phyloP scores from a whole-genome alignment of 2,113 vertebrate genomes.

The Desmodus rotundus region DNA sequence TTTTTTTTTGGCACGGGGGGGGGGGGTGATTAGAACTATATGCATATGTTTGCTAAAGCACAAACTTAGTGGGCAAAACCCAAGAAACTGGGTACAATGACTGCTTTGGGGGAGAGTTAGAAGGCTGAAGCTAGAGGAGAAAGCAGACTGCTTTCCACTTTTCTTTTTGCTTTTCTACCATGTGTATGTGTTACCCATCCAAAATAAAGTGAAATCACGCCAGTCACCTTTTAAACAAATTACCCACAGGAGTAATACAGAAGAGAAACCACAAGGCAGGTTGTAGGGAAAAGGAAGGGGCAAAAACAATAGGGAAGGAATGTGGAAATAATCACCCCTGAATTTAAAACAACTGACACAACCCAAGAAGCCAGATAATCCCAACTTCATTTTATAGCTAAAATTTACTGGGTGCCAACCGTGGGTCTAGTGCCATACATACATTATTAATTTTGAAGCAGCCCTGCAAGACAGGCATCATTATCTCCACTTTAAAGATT shows the following conservation, averaged over 20 bases:
- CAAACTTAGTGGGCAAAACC: neutral
- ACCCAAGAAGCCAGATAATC: neutral
- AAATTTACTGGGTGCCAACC: neutral
- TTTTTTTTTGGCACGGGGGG: neutral
- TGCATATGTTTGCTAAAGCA: neutral
- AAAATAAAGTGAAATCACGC: slow-evolving; percentile 21
- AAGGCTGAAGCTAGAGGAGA: neutral
- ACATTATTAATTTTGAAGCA: neutral
- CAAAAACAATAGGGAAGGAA: neutral
- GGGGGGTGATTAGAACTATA: neutral
- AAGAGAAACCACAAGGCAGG: neutral
- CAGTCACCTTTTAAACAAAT: slow-evolving; percentile 15
- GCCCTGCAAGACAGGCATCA: neutral
- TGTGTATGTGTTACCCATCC: neutral
- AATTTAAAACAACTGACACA: neutral
- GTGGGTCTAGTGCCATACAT: neutral
- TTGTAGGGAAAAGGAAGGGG: neutral
- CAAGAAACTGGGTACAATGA: neutral
- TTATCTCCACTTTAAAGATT: neutral
- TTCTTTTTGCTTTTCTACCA: neutral
- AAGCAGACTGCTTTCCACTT: neutral
- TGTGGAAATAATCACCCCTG: neutral
- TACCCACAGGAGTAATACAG: neutral
- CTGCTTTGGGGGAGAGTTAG: neutral
- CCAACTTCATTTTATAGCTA: neutral